Base-by-base conservation (phyloP, 2,113 vertebrate species). In the Ammodramus savannarum region DNA sequence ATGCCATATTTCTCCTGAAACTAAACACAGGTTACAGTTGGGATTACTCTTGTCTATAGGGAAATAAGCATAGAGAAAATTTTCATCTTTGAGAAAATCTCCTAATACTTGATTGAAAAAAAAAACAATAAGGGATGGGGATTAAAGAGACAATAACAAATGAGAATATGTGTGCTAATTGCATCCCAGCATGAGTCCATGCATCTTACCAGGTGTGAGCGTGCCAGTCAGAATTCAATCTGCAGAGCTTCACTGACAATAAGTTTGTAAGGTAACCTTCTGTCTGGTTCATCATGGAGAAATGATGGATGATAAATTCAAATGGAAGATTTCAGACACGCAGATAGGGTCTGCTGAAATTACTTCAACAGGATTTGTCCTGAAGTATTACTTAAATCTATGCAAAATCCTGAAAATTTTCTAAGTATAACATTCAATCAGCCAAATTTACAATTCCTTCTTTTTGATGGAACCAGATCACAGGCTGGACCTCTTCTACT, bases 131-230 rank as follows among this genome's bases (percentile, higher is more conserved):
- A 72, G 31, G 11, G 89, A 96, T 71, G 12, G 17, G 20, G 52
- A 95, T 61, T 87, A 90, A 97, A 87, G 72, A 81, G 75, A 90
- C 78, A 85, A 58, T 85, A 88, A 84, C 4, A 9, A 96, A 91
- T 79, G 90, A 94, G 79, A 88, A 75, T 84, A 19, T 71, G 29
- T 67, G 51, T 52, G 68, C 84, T 95, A 92, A 93, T 94, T 93
- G 34, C 74, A 95, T 73, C 57, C 34, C 84, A 71, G 79, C 71
- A 26, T 82, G 94, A 96, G 75, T 62, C 41, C 23, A 31, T 77
- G 36, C 54, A n/a, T 86, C 49, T 96, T 93, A 78, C 83, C 96
- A 77, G 85, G 55, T 95, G 78, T 85, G 86, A 62, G 22, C 16
- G 4, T 94, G 63, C 55, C 76, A 88, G 77, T 79, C 90, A 69